A percentile compares a stretch with the other conserved stretches of the same genome.
These are phyloP conservation scores for Agapornis roseicollis DNA, from an alignment of 2,113 vertebrate species.

Conservation along the genomic window DNA sequence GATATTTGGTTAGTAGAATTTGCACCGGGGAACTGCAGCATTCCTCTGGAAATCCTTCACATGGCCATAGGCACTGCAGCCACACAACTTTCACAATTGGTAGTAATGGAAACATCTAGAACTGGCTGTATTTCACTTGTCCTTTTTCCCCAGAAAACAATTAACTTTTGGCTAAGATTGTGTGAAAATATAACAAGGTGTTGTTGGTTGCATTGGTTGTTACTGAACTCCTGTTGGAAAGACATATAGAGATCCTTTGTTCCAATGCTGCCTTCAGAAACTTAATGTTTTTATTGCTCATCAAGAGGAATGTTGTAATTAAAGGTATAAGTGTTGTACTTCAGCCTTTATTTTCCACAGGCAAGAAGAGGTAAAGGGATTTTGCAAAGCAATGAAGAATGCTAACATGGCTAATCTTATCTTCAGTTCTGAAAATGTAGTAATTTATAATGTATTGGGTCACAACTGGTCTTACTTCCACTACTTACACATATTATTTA, in stretches of 20 bases:
- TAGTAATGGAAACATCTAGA: background rate
- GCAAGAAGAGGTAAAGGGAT: background rate
- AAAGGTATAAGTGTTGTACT: background rate
- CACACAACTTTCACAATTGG: background rate
- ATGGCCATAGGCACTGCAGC: background rate
- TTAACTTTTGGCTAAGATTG: background rate
- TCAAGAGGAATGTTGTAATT: background rate
- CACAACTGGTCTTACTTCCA: background rate
- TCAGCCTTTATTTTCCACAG: background rate
- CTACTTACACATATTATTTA: background rate
- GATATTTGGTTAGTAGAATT: background rate
- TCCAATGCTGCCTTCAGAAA: background rate
- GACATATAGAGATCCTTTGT: background rate
- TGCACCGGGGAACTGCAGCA: background rate
- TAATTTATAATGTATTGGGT: background rate
- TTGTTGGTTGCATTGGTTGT: background rate
- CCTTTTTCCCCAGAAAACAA: background rate
- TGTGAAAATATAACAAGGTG: background rate
- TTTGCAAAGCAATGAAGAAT: background rate
- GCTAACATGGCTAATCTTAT: background rate
- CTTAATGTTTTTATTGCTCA: background rate
- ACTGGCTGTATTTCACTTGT: background rate
- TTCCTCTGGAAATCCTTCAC: background rate
- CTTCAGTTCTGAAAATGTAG: background rate
- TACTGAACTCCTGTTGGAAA: background rate